Conservation (phyloP, 2,113 vertebrate genomes). For the Nothobranchius furzeri region DNA sequence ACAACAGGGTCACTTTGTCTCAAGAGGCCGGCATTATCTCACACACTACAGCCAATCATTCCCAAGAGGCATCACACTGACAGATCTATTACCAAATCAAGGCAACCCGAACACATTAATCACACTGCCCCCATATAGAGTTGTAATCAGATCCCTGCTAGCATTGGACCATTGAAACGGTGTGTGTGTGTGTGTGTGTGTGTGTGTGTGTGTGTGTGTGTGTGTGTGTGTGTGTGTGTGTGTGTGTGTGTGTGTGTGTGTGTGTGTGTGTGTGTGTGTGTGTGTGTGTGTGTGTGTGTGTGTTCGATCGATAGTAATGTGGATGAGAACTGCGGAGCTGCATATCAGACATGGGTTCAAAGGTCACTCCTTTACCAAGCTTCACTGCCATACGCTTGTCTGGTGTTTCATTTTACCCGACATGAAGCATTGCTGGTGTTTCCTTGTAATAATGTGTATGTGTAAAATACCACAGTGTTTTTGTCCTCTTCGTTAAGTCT, state of each 20-base stretch:
- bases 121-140: slow-evolving; percentile 26
- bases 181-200: neutral
- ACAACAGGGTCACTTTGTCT: slow-evolving; percentile 22
- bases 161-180: slow-evolving; percentile 14
- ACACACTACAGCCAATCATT: slow-evolving; percentile 28
- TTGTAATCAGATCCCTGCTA: slow-evolving; percentile 63
- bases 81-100: slow-evolving; percentile 59
- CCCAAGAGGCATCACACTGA: slow-evolving; percentile 51
- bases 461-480: neutral
- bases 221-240: slow-evolving; percentile 6
- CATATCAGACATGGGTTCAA: slow-evolving; percentile 49
- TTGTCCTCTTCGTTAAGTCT: neutral
- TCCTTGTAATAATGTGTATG: neutral
- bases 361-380: slow-evolving; percentile 48
- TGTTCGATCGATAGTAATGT: slow-evolving; percentile 50
- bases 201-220: neutral
- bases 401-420: neutral
- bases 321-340: slow-evolving; percentile 12
- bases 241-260: slow-evolving; percentile 11
- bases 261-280: slow-evolving; percentile 10
- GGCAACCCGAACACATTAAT: slow-evolving; percentile 40
- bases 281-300: slow-evolving; percentile 7
- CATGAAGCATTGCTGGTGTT: neutral
- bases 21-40: slow-evolving; percentile 35
- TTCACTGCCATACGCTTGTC: slow-evolving; percentile 8